Conservation (phyloP, 2,888 invertebrate genomes). For the Dicycla oo region DNA sequence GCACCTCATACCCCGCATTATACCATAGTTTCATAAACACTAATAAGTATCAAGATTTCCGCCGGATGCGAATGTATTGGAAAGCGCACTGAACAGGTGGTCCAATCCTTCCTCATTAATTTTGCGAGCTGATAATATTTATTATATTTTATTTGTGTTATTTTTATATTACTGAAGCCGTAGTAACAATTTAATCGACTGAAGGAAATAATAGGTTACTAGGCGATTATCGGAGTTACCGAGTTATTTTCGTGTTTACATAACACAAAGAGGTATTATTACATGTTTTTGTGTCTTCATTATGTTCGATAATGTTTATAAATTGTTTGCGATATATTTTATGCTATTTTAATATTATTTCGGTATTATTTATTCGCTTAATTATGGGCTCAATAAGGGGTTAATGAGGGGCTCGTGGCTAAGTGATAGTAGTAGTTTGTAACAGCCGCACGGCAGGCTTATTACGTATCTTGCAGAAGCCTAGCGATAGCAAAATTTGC, state of each 20-base stretch:
- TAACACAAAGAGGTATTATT: slow-evolving; percentile 7
- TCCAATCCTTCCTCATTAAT: background rate
- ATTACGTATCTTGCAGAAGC: too few relatives aligned
- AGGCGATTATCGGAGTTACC: slow-evolving; percentile 4
- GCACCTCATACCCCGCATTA: too few relatives aligned
- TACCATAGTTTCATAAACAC: too few relatives aligned
- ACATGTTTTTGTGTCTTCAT: slow-evolving; percentile 10
- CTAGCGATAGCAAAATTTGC: too few relatives aligned
- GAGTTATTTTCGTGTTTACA: slow-evolving; percentile 43
- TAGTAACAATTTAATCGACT: slow-evolving; percentile 6
- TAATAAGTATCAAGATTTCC: too few relatives aligned
- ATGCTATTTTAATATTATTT: background rate
- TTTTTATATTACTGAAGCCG: background rate
- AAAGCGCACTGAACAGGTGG: too few relatives aligned
- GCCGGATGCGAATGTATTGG: too few relatives aligned
- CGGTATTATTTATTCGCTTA: background rate
- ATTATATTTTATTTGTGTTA: slow-evolving; percentile 10
- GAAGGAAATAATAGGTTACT: slow-evolving; percentile 32
- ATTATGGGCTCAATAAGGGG: too few relatives aligned
- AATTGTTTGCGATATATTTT: slow-evolving; percentile 2
- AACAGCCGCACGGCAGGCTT: too few relatives aligned
- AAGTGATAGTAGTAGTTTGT: too few relatives aligned
- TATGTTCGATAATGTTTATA: slow-evolving; percentile 1
- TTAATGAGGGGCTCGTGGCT: too few relatives aligned
- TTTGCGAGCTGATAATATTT: background rate